These are phyloP conservation scores for Hoplodrina ambigua DNA, from an alignment of 2,888 invertebrate species.

Conservation along the genomic window DNA sequence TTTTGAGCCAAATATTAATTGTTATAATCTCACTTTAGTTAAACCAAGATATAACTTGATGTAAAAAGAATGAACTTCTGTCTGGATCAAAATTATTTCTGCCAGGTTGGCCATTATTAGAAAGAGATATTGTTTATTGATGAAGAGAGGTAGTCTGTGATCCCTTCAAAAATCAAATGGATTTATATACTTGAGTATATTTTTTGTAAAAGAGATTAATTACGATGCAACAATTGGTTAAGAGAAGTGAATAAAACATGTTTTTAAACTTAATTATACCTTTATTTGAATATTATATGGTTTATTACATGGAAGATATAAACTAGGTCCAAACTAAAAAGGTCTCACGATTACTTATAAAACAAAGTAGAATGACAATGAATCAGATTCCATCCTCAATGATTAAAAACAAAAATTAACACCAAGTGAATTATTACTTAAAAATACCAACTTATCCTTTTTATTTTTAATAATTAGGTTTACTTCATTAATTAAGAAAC, in stretches of 20 bases:
- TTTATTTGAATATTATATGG: conserved; percentile 82
- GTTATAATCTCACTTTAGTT: no score
- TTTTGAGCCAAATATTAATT: no score
- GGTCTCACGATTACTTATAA: conserved; percentile 77
- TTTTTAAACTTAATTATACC: conserved; percentile 83
- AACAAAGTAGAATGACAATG: conserved; percentile 72
- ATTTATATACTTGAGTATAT: no score
- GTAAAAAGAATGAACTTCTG: no score
- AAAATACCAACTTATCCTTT: conserved; percentile 54
- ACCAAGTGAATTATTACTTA: conserved; percentile 68
- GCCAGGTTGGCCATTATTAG: no score
- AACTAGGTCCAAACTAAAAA: conserved; percentile 80
- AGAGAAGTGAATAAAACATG: conserved; percentile 67
- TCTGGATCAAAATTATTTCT: no score
- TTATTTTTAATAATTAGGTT: conserved; percentile 52
- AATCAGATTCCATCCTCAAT: conserved; percentile 85
- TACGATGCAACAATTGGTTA: no score
- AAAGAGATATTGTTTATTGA: no score
- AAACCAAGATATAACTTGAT: no score
- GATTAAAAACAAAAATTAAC: conserved; percentile 68
- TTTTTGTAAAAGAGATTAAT: no score
- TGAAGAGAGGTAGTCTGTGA: no score
- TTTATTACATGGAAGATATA: conserved; percentile 82
- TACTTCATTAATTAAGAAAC: conserved; percentile 64
- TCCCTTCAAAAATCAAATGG: no score